These are phyloP conservation scores for Sepioteuthis lessoniana DNA, from an alignment of 2,888 invertebrate species.

Conservation along the genomic window DNA sequence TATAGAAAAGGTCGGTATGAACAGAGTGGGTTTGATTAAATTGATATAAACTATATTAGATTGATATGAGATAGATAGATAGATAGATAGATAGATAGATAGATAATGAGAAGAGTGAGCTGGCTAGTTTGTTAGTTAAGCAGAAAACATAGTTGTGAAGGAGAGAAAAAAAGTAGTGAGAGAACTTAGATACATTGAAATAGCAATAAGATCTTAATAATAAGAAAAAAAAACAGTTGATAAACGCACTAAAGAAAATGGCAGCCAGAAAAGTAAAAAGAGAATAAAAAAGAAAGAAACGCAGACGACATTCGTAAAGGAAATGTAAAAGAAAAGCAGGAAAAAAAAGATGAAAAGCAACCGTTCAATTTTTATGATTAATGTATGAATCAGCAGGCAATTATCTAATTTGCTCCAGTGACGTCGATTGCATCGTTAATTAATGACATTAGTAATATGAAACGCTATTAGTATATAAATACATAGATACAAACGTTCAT, in stretches of 20 bases:
- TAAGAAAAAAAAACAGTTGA: background rate
- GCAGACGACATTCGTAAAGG: background rate
- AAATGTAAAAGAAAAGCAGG: background rate
- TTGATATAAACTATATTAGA: no score
- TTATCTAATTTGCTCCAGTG: background rate
- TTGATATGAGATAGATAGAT: no score
- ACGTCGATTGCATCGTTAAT: constrained; percentile 5
- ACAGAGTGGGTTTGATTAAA: no score
- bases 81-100: no score
- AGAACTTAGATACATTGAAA: background rate
- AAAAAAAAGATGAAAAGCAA: background rate
- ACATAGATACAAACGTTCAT: background rate
- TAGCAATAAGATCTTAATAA: background rate
- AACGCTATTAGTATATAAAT: background rate
- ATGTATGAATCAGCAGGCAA: background rate
- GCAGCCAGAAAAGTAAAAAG: background rate
- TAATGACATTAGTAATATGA: constrained; percentile 17
- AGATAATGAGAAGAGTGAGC: background rate
- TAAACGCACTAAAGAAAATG: background rate
- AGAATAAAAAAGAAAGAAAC: background rate
- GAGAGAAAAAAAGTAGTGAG: background rate
- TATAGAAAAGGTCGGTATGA: no score
- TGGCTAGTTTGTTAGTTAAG: background rate
- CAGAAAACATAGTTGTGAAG: background rate
- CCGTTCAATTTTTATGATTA: background rate